Evolutionary conservation across 1,140 invertebrate species (phyloP), one percentile per base, ranked within the genome.

Genomic region (Nilaparvata lugens): DNA sequence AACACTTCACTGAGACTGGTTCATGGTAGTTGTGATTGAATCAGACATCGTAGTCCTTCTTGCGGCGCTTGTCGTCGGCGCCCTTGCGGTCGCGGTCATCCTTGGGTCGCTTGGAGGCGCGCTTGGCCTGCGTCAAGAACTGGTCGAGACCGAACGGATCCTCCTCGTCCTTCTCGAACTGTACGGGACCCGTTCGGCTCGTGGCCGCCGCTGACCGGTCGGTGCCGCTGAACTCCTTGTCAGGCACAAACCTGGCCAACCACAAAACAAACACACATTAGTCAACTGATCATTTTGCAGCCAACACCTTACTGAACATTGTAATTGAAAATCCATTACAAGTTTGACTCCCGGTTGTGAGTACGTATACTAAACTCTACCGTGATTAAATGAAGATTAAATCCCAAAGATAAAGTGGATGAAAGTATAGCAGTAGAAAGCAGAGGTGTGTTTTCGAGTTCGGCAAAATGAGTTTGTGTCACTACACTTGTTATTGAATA

Each of bases 101-200:
- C n/a, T 63, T 65, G 9, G 65, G 60, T 45, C 67, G 48, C 52
- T 68, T 85, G 66, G 86, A 87, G 0, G 89, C 92, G 60, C 88
- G 83, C 72, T 98, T 98, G 54, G 94, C 95, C 75, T 95, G 89
- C 65, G 89, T 92, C 79, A 99, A 93, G 82, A 99, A 97, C 73
- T 95, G 91, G 84, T 95, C 93, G 67, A 98, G 78, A 78, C 95
- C 95, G 74, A 98, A 99, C 52, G 94, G 93, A 90, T 98, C 95
- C 67, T 92, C 89, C 69, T 95, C 91, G 62, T 91, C 89, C 73
- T 85, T 88, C 69, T 97, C 93, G 77, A 98, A 98, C 72, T 97
- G 93, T 19, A 98, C 96, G 4, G 96, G 96, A 0, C 95, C 96
- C 48, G 87, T 84, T n/a, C 95, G 80, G 0, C 95, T 95, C 42